phyloP scores from a whole-genome alignment of 1,140 invertebrate genomes.

The Zaprionus inermis region DNA sequence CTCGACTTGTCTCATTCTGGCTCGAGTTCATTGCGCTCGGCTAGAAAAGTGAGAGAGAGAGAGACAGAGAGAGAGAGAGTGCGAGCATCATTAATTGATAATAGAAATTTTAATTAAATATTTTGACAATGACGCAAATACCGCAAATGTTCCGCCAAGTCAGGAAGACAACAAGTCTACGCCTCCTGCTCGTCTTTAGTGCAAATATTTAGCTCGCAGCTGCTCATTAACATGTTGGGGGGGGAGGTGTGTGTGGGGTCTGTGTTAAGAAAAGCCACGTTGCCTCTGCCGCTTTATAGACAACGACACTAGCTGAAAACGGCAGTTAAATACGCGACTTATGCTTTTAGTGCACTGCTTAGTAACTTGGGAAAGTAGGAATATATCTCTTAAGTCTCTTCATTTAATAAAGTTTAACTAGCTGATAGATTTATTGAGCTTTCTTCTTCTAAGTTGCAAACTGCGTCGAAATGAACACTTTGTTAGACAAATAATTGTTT shows the following conservation, averaged over 20 bases:
- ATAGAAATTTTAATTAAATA: slow-evolving; percentile 82
- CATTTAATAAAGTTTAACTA: slow-evolving; percentile 6
- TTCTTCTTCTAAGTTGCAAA: slow-evolving; percentile 2
- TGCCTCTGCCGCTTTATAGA: neutral
- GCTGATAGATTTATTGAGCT: neutral
- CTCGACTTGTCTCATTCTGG: too few relatives aligned
- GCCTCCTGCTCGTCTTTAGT: neutral
- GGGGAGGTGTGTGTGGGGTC: neutral
- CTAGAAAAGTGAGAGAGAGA: neutral
- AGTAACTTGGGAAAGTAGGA: neutral
- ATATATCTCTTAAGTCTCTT: neutral
- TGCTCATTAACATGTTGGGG: slow-evolving; percentile 37
- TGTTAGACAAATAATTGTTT: neutral
- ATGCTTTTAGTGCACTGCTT: slow-evolving; percentile 2
- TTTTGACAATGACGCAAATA: slow-evolving; percentile 71
- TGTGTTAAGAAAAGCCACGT: slow-evolving; percentile 16
- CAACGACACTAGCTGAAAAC: slow-evolving; percentile 22
- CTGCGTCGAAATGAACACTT: neutral
- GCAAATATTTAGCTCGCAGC: slow-evolving; percentile 38
- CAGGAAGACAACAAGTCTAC: slow-evolving; percentile 14
- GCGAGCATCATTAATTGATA: slow-evolving; percentile 66
- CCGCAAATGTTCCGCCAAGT: slow-evolving; percentile 53
- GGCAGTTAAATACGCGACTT: neutral
- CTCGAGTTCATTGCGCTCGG: neutral
- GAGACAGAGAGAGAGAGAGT: neutral